Percentiles rank a stretch among this genome's conserved stretches.
These are phyloP conservation scores for Danaus chrysippus DNA, from an alignment of 2,888 invertebrate genomes.

Conservation along the genomic window DNA sequence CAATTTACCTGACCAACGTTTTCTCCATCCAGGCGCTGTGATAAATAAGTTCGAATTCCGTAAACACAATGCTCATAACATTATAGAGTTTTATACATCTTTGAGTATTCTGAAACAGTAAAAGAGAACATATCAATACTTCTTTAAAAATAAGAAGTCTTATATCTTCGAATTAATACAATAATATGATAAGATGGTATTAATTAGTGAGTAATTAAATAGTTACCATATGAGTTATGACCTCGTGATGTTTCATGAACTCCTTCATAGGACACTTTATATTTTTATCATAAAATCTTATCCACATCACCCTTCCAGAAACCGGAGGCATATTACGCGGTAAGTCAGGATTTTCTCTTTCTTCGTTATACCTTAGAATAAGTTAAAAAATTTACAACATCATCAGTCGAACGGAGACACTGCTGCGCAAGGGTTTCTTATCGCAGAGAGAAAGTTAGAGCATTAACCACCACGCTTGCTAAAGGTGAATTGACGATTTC, in stretches of 20 bases:
- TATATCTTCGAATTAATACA: no score
- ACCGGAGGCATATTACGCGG: constrained; percentile 89
- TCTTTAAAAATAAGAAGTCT: no score
- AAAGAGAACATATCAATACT: neutral
- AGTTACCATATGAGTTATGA: constrained; percentile 64
- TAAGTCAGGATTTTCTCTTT: constrained; percentile 85
- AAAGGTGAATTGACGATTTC: no score
- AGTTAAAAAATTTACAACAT: constrained; percentile 8
- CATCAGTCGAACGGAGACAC: neutral
- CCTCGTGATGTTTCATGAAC: constrained; percentile 61
- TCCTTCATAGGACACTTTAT: constrained; percentile 87
- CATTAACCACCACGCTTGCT: no score
- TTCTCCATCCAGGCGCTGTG: constrained; percentile 89
- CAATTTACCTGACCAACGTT: constrained; percentile 83
- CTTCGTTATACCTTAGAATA: constrained; percentile 83
- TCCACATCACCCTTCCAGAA: constrained; percentile 90
- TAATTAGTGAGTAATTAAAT: no score
- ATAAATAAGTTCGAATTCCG: constrained; percentile 90
- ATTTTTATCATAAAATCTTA: constrained; percentile 85
- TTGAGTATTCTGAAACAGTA: constrained; percentile 78
- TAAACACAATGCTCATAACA: constrained; percentile 86
- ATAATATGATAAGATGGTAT: no score
- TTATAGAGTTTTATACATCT: constrained; percentile 88
- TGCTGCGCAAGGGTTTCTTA: neutral
- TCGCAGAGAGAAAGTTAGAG: no score